Percentiles rank a stretch among this genome's conserved stretches.
These are phyloP conservation scores for Rhabdornis inornatus DNA, from an alignment of 2,113 vertebrate species.

Conservation along the genomic window DNA sequence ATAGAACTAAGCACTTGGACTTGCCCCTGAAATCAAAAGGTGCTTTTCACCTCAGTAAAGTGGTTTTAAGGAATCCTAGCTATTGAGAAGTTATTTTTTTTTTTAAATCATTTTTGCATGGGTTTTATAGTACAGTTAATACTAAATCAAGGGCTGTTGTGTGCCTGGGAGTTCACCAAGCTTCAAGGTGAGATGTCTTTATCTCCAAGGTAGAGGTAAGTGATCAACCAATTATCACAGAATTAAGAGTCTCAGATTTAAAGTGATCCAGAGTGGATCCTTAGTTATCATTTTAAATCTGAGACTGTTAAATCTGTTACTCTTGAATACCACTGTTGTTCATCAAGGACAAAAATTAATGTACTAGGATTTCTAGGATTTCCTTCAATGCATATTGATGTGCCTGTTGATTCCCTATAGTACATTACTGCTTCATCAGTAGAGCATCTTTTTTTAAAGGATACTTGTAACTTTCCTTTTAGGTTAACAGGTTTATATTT, in stretches of 20 bases:
- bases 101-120: background rate
- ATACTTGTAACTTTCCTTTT: background rate
- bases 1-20: background rate
- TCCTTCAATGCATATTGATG: background rate
- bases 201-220: conserved; percentile 33
- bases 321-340: background rate
- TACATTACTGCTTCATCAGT: background rate
- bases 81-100: background rate
- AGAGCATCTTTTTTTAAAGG: background rate
- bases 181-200: background rate
- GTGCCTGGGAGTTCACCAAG: background rate
- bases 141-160: background rate
- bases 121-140: background rate
- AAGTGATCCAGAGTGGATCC: background rate
- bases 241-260: background rate
- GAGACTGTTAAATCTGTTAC: background rate
- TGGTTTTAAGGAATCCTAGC: background rate
- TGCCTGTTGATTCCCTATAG: background rate
- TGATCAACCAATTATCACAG: background rate
- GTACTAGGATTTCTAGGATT: background rate
- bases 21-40: background rate
- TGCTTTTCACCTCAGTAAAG: background rate
- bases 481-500: background rate
- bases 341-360: background rate
- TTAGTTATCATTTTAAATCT: background rate